These are phyloP conservation scores for Hozukius guyotensis DNA, from an alignment of 2,797 vertebrate genomes.

Conservation along the genomic window DNA sequence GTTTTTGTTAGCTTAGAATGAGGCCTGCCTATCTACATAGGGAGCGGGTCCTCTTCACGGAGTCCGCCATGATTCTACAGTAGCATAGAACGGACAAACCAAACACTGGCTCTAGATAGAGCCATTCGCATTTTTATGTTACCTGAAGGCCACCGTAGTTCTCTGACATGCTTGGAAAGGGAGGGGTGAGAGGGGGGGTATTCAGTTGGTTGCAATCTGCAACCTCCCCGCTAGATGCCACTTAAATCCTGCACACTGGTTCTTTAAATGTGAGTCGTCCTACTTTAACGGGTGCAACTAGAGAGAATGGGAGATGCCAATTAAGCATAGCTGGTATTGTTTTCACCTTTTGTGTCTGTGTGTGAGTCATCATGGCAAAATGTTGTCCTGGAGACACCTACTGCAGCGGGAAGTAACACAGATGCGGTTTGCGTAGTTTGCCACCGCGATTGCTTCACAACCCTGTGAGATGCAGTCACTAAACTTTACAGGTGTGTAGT, in stretches of 20 bases:
- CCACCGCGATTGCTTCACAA: not conserved
- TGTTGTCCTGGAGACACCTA: not conserved
- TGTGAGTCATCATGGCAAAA: not conserved
- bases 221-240: not conserved
- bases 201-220: too few relatives aligned
- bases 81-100: not conserved
- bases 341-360: not conserved
- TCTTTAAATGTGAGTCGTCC: not conserved
- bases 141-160: not conserved
- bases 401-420: not conserved
- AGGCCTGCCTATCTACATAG: too few relatives aligned
- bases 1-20: not conserved
- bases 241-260: not conserved
- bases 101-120: not conserved
- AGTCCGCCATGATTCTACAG: not conserved
- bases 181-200: too few relatives aligned
- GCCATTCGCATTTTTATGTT: too few relatives aligned
- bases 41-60: too few relatives aligned
- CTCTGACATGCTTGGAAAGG: not conserved
- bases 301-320: not conserved
- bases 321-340: not conserved
- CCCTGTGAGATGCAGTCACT: not conserved
- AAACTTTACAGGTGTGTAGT: not conserved
- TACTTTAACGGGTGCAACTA: not conserved
- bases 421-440: not conserved